Evolutionary conservation across 2,888 invertebrate genomes (phyloP).

Genomic region (Epistrophe grossulariae): DNA sequence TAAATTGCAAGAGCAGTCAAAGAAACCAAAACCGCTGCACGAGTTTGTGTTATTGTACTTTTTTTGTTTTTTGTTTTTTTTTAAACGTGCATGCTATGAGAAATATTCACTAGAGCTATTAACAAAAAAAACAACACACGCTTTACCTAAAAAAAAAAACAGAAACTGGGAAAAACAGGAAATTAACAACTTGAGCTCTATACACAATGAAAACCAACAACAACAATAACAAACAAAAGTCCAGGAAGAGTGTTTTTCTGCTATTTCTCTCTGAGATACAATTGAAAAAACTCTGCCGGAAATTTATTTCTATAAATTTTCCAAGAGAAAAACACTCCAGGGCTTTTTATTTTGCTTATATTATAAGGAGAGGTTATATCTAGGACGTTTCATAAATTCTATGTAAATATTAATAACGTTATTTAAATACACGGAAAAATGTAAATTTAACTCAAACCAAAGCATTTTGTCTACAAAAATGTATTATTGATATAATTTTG

Average conservation of each 20-base stretch:
- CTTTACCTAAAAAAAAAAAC: constrained; percentile 42
- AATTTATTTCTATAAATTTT: constrained; percentile 66
- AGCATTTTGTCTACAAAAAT: constrained; percentile 16
- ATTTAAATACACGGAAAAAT: neutral
- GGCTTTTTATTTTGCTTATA: constrained; percentile 5
- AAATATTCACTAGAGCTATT: constrained; percentile 48
- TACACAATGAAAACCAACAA: constrained; percentile 51
- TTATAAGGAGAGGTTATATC: constrained; percentile 1
- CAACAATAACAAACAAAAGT: constrained; percentile 22
- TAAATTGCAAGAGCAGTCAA: constrained; percentile 58
- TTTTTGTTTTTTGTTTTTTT: too few relatives aligned
- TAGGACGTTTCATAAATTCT: constrained; percentile 3
- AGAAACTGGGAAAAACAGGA: constrained; percentile 61
- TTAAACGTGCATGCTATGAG: constrained; percentile 60
- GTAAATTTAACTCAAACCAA: constrained; percentile 22
- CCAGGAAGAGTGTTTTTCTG: constrained; percentile 55
- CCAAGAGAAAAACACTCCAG: constrained; percentile 60
- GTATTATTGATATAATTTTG: neutral
- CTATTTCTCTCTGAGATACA: constrained; percentile 43
- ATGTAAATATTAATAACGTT: neutral
- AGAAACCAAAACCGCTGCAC: constrained; percentile 68
- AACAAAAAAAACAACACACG: constrained; percentile 29
- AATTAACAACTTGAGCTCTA: constrained; percentile 74
- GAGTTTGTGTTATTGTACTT: constrained; percentile 46
- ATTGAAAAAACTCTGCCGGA: constrained; percentile 63